These are phyloP conservation scores for Eilema depressum DNA, from an alignment of 2,888 invertebrate genomes.

Conservation along the genomic window DNA sequence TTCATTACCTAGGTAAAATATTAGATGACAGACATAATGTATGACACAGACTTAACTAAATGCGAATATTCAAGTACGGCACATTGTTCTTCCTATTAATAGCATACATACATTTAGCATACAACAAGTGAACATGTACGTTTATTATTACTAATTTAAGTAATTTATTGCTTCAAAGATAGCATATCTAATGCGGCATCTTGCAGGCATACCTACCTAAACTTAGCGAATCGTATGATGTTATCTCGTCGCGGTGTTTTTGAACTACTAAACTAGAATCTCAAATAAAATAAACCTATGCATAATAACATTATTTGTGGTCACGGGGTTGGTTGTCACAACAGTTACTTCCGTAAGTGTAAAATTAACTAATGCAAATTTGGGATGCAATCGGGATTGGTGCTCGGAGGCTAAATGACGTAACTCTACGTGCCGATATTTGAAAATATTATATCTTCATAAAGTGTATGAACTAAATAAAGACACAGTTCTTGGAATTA, in stretches of 20 bases:
- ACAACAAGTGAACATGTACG: background rate
- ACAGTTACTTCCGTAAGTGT: background rate
- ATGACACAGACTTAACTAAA: background rate
- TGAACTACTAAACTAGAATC: background rate
- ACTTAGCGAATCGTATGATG: background rate
- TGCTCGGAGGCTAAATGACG: background rate
- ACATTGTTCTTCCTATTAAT: background rate
- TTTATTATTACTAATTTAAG: background rate
- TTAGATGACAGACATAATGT: background rate
- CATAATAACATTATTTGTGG: background rate
- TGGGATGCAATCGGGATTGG: background rate
- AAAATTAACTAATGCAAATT: background rate
- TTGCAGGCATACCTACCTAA: background rate
- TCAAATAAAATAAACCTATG: too few species aligned
- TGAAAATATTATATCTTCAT: background rate
- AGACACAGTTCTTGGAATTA: background rate
- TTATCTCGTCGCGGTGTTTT: background rate
- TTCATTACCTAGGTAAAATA: too few species aligned
- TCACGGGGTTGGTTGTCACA: background rate
- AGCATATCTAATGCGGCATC: background rate
- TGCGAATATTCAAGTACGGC: background rate
- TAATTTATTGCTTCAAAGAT: background rate
- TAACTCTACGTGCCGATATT: slow-evolving; percentile 1
- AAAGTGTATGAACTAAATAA: background rate
- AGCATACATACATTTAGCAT: too few species aligned